Evolutionary conservation across 2,113 vertebrate genomes (phyloP).

Genomic region (Notothenia coriiceps): DNA sequence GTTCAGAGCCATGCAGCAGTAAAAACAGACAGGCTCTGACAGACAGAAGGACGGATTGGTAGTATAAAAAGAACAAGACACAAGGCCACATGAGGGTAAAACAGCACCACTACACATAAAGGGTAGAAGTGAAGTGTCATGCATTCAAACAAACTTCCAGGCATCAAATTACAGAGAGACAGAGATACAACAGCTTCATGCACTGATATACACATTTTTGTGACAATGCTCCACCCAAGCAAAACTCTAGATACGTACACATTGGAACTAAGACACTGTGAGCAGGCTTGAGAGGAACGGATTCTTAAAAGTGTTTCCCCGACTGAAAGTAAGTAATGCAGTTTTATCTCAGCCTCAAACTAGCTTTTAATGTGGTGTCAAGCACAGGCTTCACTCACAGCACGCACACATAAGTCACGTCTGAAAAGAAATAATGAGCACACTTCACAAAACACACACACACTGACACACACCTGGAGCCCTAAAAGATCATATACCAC

Average conservation of each 20-base stretch:
- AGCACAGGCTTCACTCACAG: conserved; percentile 25
- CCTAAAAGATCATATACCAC: conserved; percentile 6
- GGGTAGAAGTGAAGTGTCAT: conserved; percentile 19
- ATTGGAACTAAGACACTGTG: conserved; percentile 29
- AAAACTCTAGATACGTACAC: conserved; percentile 32
- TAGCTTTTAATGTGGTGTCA: conserved; percentile 43
- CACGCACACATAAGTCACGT: conserved; percentile 31
- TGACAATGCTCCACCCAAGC: conserved; percentile 40
- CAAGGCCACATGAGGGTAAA: conserved; percentile 29
- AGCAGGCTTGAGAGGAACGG: conserved; percentile 38
- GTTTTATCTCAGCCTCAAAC: conserved; percentile 30
- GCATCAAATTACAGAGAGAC: conserved; percentile 9
- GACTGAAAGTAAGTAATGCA: conserved; percentile 19
- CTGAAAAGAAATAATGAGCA: conserved; percentile 54
- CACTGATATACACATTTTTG: conserved; percentile 25
- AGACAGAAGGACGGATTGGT: conserved; percentile 36
- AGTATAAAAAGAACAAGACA: conserved; percentile 33
- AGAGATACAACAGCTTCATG: conserved; percentile 17
- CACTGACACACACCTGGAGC: conserved; percentile 4
- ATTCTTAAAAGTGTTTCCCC: conserved; percentile 19
- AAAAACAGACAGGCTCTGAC: conserved; percentile 31
- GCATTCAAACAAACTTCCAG: conserved; percentile 40
- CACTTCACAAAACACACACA: conserved; percentile 21
- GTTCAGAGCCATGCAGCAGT: conserved; percentile 50
- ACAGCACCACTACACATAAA: conserved; percentile 40